Evolutionary conservation across 2,797 vertebrate species (phyloP).

Genomic region (Enteromius anoplus): DNA sequence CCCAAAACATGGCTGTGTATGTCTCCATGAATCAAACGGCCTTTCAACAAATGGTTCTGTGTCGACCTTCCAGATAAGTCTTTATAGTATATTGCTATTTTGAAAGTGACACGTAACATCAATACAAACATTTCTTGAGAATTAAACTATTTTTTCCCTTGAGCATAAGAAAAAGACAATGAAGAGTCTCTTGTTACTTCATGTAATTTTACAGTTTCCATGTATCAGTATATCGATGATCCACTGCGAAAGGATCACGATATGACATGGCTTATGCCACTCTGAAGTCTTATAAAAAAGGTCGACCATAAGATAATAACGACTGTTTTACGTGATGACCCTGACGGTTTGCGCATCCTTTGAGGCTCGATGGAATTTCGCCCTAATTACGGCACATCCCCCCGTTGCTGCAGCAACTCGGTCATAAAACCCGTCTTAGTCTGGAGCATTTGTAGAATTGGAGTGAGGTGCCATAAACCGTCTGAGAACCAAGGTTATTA

Average conservation of each 20-base stretch:
- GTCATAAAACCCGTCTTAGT: slow-evolving; percentile 91
- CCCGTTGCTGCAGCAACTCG: slow-evolving; percentile 90
- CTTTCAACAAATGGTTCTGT: slow-evolving; percentile 51
- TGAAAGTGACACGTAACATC: slow-evolving; percentile 1
- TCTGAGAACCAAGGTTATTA: slow-evolving; percentile 89
- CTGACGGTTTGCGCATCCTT: slow-evolving; percentile 81
- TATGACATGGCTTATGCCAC: slow-evolving; percentile 56
- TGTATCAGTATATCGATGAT: slow-evolving; percentile 31
- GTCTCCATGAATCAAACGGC: slow-evolving; percentile 59
- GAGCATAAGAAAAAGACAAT: neutral
- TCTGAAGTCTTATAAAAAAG: slow-evolving; percentile 70
- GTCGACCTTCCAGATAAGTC: slow-evolving; percentile 54
- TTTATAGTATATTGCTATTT: slow-evolving; percentile 18
- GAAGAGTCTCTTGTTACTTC: neutral
- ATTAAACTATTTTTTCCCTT: neutral
- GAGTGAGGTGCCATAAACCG: slow-evolving; percentile 87
- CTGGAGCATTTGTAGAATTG: slow-evolving; percentile 84
- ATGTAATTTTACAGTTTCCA: slow-evolving; percentile 34
- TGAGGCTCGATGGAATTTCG: slow-evolving; percentile 88
- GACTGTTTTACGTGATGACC: slow-evolving; percentile 71
- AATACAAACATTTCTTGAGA: neutral
- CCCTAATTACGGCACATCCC: slow-evolving; percentile 92
- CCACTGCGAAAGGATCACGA: slow-evolving; percentile 21
- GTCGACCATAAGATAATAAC: slow-evolving; percentile 73
- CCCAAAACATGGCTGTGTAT: slow-evolving; percentile 53